These are phyloP conservation scores for Cerceris rybyensis DNA, from an alignment of 2,888 invertebrate genomes.

Conservation along the genomic window DNA sequence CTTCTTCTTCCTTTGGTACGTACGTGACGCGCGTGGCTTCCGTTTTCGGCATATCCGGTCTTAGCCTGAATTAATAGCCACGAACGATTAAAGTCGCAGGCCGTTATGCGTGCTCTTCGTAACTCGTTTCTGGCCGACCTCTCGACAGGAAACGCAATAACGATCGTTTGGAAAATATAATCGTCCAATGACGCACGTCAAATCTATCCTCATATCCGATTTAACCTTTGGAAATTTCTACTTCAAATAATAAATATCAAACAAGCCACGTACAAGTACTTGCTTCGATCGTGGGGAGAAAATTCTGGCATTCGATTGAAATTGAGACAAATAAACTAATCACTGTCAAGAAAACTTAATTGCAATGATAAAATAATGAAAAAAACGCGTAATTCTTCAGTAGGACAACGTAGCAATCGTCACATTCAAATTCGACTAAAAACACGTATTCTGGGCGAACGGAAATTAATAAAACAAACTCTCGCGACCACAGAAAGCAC, in stretches of 20 bases:
- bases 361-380: too few species aligned
- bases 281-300: too few species aligned
- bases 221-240: background rate
- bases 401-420: too few species aligned
- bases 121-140: slow-evolving; percentile 13
- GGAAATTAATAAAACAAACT: background rate
- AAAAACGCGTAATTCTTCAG: too few species aligned
- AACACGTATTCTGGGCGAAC: background rate
- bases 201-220: background rate
- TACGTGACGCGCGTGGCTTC: slow-evolving; percentile 71
- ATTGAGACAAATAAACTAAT: too few species aligned
- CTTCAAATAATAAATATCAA: too few species aligned
- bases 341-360: too few species aligned
- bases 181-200: slow-evolving; percentile 6
- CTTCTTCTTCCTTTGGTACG: slow-evolving; percentile 22
- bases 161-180: slow-evolving; percentile 34
- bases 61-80: slow-evolving; percentile 52
- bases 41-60: slow-evolving; percentile 72
- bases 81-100: slow-evolving; percentile 47
- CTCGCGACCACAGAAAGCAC: background rate
- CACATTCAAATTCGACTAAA: too few species aligned
- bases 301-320: too few species aligned
- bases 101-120: slow-evolving; percentile 50
- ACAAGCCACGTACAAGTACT: too few species aligned
- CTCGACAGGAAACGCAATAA: slow-evolving; percentile 45